These are phyloP conservation scores for Ryuthela nishihirai DNA, from an alignment of 2,888 invertebrate species.

Conservation along the genomic window DNA sequence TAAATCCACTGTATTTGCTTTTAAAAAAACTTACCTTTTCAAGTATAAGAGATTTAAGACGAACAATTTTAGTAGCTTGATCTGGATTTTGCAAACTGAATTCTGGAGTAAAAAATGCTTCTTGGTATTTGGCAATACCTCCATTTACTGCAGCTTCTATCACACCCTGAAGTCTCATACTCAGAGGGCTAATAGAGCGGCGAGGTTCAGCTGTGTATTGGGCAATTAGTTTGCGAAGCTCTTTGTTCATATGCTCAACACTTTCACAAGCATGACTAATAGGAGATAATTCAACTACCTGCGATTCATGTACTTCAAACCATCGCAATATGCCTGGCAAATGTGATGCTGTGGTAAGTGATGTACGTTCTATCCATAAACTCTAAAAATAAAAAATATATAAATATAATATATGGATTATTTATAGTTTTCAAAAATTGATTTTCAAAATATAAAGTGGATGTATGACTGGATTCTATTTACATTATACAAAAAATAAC, in stretches of 20 bases:
- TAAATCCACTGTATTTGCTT: no score
- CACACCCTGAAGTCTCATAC: constrained; percentile 87
- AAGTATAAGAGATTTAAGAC: constrained; percentile 65
- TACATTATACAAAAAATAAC: no score
- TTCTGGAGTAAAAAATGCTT: constrained; percentile 83
- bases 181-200: constrained; percentile 83
- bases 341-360: constrained; percentile 72
- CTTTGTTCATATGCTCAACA: constrained; percentile 82
- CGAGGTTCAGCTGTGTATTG: constrained; percentile 72
- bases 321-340: constrained; percentile 89
- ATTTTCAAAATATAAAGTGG: not conserved
- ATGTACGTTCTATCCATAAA: constrained; percentile 90
- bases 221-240: constrained; percentile 72
- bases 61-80: constrained; percentile 55
- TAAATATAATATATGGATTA: not conserved
- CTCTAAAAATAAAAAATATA: constrained; percentile 57
- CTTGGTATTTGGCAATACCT: constrained; percentile 90
- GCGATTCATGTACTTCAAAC: constrained; percentile 79
- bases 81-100: constrained; percentile 56
- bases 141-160: constrained; percentile 96
- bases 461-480: no score
- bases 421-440: no score
- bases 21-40: constrained; percentile 59
- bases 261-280: constrained; percentile 91
- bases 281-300: constrained; percentile 73